phyloP scores from a whole-genome alignment of 2,113 vertebrate genomes.

The Eleginops maclovinus region DNA sequence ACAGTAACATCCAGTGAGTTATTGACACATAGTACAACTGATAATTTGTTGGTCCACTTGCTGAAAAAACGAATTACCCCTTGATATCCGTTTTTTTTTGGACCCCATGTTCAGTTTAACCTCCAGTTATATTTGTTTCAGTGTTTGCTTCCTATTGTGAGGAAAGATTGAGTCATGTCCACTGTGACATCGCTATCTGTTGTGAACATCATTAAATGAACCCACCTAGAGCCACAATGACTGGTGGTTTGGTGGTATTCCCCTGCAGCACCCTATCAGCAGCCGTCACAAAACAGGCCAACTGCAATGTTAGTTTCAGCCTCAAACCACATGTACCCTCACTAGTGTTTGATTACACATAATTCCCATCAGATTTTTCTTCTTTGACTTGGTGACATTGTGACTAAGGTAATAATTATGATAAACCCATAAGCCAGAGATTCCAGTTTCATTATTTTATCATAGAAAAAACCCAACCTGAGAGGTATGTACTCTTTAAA shows the following conservation, averaged over 20 bases:
- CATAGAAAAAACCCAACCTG: background rate
- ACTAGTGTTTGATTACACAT: background rate
- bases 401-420: background rate
- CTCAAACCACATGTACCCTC: background rate
- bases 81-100: background rate
- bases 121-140: background rate
- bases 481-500: conserved; percentile 8
- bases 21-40: no score
- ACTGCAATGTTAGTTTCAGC: background rate
- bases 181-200: background rate
- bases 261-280: background rate
- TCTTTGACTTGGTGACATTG: background rate
- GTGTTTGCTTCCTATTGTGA: background rate
- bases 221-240: background rate
- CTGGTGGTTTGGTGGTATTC: background rate
- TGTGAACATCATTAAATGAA: background rate
- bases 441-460: conserved; percentile 15
- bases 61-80: background rate
- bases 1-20: no score
- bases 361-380: conserved; percentile 2
- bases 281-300: conserved; percentile 3
- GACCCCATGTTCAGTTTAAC: background rate
- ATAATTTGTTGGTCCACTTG: no score
- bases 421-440: background rate
- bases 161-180: conserved; percentile 6